phyloP scores from a whole-genome alignment of 1,140 invertebrate species.

The Eufriesea mexicana region DNA sequence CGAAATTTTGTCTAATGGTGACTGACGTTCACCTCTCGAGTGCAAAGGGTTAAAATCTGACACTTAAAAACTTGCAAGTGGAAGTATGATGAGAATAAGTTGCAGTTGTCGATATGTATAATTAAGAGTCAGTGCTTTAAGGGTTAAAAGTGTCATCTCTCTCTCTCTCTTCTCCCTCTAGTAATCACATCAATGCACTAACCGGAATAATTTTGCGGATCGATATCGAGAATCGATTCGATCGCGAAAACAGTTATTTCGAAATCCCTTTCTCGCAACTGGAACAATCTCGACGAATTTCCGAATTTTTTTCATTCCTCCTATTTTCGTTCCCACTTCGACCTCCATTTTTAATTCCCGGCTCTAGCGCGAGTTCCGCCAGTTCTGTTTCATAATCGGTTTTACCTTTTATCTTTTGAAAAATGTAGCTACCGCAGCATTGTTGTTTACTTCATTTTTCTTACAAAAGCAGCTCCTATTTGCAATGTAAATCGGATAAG shows the following conservation, averaged over 20 bases:
- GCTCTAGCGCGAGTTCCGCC: background rate
- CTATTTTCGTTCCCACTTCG: no score
- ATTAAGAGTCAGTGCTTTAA: no score
- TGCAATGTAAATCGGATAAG: slow-evolving; percentile 8
- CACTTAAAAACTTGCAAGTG: no score
- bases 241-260: background rate
- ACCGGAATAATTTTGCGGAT: background rate
- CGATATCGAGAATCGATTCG: no score
- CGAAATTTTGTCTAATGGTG: no score
- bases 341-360: background rate
- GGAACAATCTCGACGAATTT: background rate
- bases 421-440: background rate
- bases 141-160: no score
- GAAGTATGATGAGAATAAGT: no score
- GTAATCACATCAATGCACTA: no score
- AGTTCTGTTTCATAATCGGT: background rate
- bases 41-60: no score
- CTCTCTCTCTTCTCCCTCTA: no score
- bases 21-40: no score
- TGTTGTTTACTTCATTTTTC: background rate
- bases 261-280: background rate
- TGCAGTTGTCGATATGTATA: no score
- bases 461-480: background rate
- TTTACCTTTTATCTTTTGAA: background rate
- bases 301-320: background rate